Evolutionary conservation across 2,797 vertebrate species (phyloP).

Genomic region (Pseudopleuronectes americanus): DNA sequence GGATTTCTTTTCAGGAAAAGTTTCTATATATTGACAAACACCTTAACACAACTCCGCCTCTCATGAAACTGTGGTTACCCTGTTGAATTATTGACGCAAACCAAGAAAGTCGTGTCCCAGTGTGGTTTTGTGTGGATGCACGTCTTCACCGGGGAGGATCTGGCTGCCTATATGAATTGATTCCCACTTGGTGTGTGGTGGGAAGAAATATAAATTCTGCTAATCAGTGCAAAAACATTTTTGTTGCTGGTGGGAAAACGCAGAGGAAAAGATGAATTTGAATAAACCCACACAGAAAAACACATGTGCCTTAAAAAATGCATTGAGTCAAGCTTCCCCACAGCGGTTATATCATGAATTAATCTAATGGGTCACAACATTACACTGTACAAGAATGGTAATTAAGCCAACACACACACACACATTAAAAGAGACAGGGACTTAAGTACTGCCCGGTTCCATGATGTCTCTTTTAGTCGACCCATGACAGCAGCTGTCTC

Average conservation of each 20-base stretch:
- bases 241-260: constrained; percentile 17
- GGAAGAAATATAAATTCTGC: constrained; percentile 45
- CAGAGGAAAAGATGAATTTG: neutral
- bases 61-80: too few species aligned
- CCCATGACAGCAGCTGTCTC: constrained; percentile 59
- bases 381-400: constrained; percentile 13
- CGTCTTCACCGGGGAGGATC: neutral
- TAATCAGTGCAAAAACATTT: constrained; percentile 68
- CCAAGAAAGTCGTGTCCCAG: too few species aligned
- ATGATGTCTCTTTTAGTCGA: constrained; percentile 38
- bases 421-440: neutral
- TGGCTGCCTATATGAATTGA: too few species aligned
- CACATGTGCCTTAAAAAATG: constrained; percentile 25
- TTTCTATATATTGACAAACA: too few species aligned
- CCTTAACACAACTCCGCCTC: too few species aligned
- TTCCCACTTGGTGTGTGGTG: neutral
- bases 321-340: constrained; percentile 22
- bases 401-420: constrained; percentile 31
- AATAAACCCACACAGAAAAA: constrained; percentile 1
- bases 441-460: constrained; percentile 15
- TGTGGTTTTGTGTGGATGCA: constrained; percentile 1
- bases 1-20: too few species aligned
- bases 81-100: too few species aligned
- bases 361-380: constrained; percentile 36
- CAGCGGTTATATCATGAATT: constrained; percentile 28